phyloP scores from a whole-genome alignment of 2,888 invertebrate species.

The Himalopsyche tibetana region DNA sequence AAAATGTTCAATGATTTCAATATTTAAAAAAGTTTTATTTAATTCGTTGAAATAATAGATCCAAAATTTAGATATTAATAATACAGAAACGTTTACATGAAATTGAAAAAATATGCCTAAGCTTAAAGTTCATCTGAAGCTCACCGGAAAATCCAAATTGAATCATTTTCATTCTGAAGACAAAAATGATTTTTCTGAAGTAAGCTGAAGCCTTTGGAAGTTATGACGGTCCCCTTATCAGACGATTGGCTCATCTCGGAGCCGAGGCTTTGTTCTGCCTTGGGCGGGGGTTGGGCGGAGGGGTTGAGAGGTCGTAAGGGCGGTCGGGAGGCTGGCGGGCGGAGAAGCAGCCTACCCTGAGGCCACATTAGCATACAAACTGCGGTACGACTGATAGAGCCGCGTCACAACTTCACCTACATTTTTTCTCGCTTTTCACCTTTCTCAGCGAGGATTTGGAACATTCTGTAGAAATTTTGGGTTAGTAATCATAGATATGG shows the following conservation, averaged over 20 bases:
- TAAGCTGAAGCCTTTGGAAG: slow-evolving; percentile 34
- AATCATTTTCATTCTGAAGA: slow-evolving; percentile 34
- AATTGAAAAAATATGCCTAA: neutral
- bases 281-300: slow-evolving; percentile 20
- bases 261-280: slow-evolving; percentile 30
- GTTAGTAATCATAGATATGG: slow-evolving; percentile 1
- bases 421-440: slow-evolving; percentile 62
- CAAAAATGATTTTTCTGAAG: slow-evolving; percentile 34
- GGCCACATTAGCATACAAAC: slow-evolving; percentile 65
- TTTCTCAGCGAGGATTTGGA: slow-evolving; percentile 38
- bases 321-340: slow-evolving; percentile 34
- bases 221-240: slow-evolving; percentile 34
- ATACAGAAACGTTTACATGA: neutral
- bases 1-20: too few species aligned
- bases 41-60: too few species aligned
- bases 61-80: too few species aligned
- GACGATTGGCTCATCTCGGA: slow-evolving; percentile 30
- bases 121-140: slow-evolving; percentile 14
- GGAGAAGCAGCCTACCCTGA: slow-evolving; percentile 39
- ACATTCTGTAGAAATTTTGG: slow-evolving; percentile 1
- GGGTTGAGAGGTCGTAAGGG: slow-evolving; percentile 32
- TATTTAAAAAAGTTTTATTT: too few species aligned
- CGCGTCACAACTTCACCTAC: slow-evolving; percentile 65
- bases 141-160: slow-evolving; percentile 26
- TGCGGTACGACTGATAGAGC: slow-evolving; percentile 64